A percentile compares a stretch with the other conserved stretches of the same genome.
Conservation (phyloP, 2,888 invertebrate species). For the Pterostichus madidus region DNA sequence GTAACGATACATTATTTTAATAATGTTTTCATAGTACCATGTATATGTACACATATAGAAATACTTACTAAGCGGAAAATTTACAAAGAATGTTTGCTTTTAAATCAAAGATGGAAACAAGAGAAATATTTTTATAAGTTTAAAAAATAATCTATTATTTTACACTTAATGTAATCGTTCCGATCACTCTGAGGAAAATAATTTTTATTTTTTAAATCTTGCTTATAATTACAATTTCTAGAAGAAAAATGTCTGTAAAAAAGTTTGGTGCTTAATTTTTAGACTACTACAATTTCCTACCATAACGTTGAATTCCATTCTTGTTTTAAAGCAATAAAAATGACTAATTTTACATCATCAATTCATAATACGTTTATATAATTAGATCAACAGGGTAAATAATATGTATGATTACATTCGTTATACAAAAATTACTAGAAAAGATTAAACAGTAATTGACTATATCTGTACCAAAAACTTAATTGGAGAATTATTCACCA, state of each 20-base stretch:
- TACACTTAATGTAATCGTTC: neutral
- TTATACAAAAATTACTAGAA: constrained; percentile 63
- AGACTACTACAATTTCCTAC: constrained; percentile 40
- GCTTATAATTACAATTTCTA: constrained; percentile 31
- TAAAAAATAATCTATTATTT: constrained; percentile 29
- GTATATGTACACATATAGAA: constrained; percentile 64
- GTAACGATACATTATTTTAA: constrained; percentile 65
- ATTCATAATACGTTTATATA: constrained; percentile 60
- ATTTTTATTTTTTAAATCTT: constrained; percentile 18
- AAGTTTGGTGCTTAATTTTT: constrained; percentile 50
- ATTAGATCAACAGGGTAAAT: constrained; percentile 58
- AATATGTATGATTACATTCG: constrained; percentile 49
- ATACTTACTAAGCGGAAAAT: constrained; percentile 61
- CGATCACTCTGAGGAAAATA: neutral
- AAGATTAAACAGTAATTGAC: constrained; percentile 54
- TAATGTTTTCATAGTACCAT: constrained; percentile 66
- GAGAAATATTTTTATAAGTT: constrained; percentile 1
- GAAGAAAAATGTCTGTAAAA: constrained; percentile 48
- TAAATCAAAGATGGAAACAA: constrained; percentile 53
- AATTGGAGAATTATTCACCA: constrained; percentile 57
- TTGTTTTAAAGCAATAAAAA: constrained; percentile 62
- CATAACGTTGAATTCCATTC: constrained; percentile 34
- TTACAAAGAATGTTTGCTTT: constrained; percentile 31
- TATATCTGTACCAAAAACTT: constrained; percentile 56
- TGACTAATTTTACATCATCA: constrained; percentile 65